These are phyloP conservation scores for Axinella damicornis DNA, from an alignment of 37 sponge, comb jelly and placozoan genomes.

Conservation along the genomic window DNA sequence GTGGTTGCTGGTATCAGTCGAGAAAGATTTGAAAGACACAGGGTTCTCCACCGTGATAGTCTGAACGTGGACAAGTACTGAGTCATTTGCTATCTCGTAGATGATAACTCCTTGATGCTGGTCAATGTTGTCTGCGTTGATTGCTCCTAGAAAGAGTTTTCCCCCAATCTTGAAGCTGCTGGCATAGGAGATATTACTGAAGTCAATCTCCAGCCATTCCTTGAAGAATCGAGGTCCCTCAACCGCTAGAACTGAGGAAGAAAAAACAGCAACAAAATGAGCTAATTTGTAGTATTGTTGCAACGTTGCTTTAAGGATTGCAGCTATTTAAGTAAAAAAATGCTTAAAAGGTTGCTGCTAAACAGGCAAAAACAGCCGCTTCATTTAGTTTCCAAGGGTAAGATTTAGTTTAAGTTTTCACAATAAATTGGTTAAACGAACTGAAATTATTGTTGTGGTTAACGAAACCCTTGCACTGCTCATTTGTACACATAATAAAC, in stretches of 20 bases:
- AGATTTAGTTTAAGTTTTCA: too few relatives aligned
- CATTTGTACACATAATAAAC: too few relatives aligned
- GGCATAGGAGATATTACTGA: neutral
- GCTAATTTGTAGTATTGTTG: too few relatives aligned
- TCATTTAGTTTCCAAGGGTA: too few relatives aligned
- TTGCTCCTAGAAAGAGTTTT: neutral
- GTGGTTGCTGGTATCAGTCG: neutral
- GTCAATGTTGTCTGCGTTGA: neutral
- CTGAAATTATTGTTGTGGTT: too few relatives aligned
- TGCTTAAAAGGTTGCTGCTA: too few relatives aligned
- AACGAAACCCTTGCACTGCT: too few relatives aligned
- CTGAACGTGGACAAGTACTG: neutral
- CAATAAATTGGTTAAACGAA: too few relatives aligned
- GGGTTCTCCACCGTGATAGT: neutral
- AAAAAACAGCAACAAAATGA: neutral
- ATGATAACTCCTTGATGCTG: neutral
- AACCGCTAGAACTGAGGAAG: neutral
- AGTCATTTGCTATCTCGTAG: conserved; percentile 1
- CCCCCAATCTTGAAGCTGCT: neutral
- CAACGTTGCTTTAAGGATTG: too few relatives aligned
- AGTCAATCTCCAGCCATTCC: neutral
- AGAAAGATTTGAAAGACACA: neutral
- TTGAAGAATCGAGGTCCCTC: conserved; percentile 11
- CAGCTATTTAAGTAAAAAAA: too few relatives aligned
- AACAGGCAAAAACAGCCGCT: too few relatives aligned